Conservation (phyloP, 2,113 vertebrate species). For the Cromileptes altivelis region DNA sequence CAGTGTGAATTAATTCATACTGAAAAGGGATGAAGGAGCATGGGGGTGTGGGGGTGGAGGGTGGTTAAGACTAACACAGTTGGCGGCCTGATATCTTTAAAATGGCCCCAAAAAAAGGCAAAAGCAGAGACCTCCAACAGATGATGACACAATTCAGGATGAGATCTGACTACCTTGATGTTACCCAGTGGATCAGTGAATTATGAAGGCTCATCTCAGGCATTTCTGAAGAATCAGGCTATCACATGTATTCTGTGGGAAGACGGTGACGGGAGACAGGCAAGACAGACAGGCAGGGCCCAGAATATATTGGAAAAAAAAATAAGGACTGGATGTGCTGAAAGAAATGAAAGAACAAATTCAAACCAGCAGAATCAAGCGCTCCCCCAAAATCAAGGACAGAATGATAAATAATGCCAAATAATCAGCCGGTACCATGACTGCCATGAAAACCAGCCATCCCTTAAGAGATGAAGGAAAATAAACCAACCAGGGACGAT, state of each 20-base stretch:
- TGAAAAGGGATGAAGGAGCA: conserved; percentile 64
- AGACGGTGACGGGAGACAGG: conserved; percentile 52
- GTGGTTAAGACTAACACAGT: conserved; percentile 69
- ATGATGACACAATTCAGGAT: conserved; percentile 51
- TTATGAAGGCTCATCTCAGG: conserved; percentile 43
- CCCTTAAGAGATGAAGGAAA: conserved; percentile 61
- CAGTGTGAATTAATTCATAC: conserved; percentile 71
- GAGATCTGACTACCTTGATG: conserved; percentile 53
- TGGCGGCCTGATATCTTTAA: conserved; percentile 69
- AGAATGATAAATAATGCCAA: conserved; percentile 57
- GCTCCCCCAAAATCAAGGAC: conserved; percentile 63
- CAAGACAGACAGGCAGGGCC: conserved; percentile 66
- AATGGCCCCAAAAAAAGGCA: conserved; percentile 37
- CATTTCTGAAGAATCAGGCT: conserved; percentile 43
- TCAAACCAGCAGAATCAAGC: conserved; percentile 66
- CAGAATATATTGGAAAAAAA: conserved; percentile 9
- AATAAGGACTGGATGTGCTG: conserved; percentile 45
- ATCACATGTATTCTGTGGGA: conserved; percentile 54
- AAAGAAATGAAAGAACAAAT: conserved; percentile 60
- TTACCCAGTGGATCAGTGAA: conserved; percentile 42
- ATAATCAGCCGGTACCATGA: conserved; percentile 66
- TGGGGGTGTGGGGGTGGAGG: conserved; percentile 60
- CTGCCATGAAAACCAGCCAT: conserved; percentile 65
- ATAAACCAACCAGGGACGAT: conserved; percentile 71
- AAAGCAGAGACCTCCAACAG: conserved; percentile 45